Conservation (phyloP, 2,113 vertebrate genomes). For the Sapayoa aenigma region DNA sequence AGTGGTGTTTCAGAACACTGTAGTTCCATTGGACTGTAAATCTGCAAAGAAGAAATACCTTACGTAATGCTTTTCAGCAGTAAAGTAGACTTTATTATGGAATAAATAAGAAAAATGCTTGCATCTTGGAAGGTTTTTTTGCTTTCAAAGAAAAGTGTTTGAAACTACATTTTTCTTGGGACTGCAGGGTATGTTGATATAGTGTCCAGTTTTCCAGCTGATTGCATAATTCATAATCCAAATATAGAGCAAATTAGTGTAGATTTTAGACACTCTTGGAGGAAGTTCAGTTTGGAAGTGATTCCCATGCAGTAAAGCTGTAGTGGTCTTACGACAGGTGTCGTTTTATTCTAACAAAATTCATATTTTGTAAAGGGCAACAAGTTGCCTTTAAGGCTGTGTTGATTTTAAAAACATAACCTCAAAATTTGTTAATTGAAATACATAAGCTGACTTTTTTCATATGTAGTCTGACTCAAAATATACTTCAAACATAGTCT, state of each 20-base stretch:
- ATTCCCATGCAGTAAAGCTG: not conserved
- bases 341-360: not conserved
- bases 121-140: not conserved
- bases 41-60: not conserved
- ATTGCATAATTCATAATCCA: not conserved
- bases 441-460: not conserved
- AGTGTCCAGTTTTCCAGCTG: not conserved
- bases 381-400: not conserved
- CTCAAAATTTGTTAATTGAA: not conserved
- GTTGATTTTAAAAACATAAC: not conserved
- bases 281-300: not conserved
- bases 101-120: not conserved
- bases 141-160: not conserved
- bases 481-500: not conserved
- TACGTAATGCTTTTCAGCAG: not conserved
- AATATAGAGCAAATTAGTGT: not conserved
- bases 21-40: not conserved
- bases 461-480: not conserved
- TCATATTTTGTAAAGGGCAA: not conserved
- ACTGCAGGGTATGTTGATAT: not conserved
- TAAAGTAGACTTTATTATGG: not conserved
- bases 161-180: accelerated
- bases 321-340: not conserved
- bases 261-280: not conserved
- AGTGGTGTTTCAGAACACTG: not conserved